Evolutionary conservation across 1,140 invertebrate species (phyloP), one percentile per base, ranked within the genome.

Genomic region (Diprion similis): DNA sequence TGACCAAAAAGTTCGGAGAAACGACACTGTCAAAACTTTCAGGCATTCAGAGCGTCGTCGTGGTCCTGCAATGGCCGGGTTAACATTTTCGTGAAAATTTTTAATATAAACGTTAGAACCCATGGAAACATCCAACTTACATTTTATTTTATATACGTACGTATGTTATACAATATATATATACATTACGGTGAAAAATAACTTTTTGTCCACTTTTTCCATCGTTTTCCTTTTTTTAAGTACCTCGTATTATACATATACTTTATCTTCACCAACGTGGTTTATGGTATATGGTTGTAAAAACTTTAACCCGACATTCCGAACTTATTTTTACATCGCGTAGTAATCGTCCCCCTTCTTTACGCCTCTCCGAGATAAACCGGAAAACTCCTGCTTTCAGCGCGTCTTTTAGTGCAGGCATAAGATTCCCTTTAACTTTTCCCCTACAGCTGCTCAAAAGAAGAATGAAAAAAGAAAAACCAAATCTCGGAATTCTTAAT

Each of bases 271-370:
- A 37, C 24, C 24, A 37, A 37, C 24, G 24, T 37, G 24, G 24
- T 37, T 37, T 37, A 37, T 37, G 24, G 24, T 37, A 37, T 37
- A 37, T 37, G 24, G 11, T 15, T 59, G 9, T 59, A 59, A 59
- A 59, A 59, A 59, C 11, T 59, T 59, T 59, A 59, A 15, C n/a
- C 51, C 51, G 24, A 59, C 51, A 59, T 59, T 59, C 51, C 51
- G 11, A 17, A 59, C 51, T 59, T 59, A 59, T 11, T 59, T 59
- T 59, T 9, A 13, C 51, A 13, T 17, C 51, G 6, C 24, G 24
- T 37, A 59, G 51, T 59, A 59, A 59, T 59, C 51, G n/a, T 37
- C 24, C 24, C 51, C 51, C 51, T 3, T 59, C n/a, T 59, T 59
- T 59, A 8, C 11, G 51, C 51, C n/a, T 17, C n/a, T 59, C 11